Evolutionary conservation across 2,113 vertebrate species (phyloP), one percentile per base, ranked within the genome.

Genomic region (Paramisgurnus dabryanus): DNA sequence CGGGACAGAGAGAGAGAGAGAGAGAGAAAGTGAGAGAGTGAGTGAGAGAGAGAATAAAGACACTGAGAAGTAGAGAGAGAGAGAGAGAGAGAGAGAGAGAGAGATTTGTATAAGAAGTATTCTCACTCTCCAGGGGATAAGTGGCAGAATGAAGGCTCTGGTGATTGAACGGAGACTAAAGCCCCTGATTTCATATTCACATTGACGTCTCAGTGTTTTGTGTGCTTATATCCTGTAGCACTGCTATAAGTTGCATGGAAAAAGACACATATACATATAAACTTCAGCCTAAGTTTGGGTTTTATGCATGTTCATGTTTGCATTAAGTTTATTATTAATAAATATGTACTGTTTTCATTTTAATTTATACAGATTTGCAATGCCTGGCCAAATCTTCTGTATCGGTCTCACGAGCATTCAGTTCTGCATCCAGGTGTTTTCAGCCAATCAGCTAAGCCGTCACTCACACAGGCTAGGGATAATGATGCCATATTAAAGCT

Each of bases 41-140:
- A 22, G 22, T 22, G 67, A 57, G 22, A 77, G 27, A 60, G 41
- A 67, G 66, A 69, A 22, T 22, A 1, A 22, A 22, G 22, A 22
- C 22, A 22, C 22, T 22, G 22, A 22, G 22, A 22, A 22, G 22
- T 22, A 22, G 41, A 74, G 9, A 55, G 22, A 53, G 63, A 10
- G 45, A 53, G 63, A 10, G 45, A 27, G 18, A 69, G 63, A 27
- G 64, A 47, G 13, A 53, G 78, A 50, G 60, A 57, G 50, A 76
- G 50, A 60, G 57, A 77, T 78, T 84, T 84, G 80, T 79, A 80
- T 83, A 81, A 86, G 69, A 82, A 82, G 80, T 80, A 84, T 85
- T 78, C 80, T 72, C 43, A 79, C 78, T 80, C 71, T 70, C 58
- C 65, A 80, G 78, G 53, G 80, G 80, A 78, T 82, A 75, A 88